Evolutionary conservation across 1,140 invertebrate genomes (phyloP), one percentile per base, ranked within the genome.

Genomic region (Coenobita brevimanus): DNA sequence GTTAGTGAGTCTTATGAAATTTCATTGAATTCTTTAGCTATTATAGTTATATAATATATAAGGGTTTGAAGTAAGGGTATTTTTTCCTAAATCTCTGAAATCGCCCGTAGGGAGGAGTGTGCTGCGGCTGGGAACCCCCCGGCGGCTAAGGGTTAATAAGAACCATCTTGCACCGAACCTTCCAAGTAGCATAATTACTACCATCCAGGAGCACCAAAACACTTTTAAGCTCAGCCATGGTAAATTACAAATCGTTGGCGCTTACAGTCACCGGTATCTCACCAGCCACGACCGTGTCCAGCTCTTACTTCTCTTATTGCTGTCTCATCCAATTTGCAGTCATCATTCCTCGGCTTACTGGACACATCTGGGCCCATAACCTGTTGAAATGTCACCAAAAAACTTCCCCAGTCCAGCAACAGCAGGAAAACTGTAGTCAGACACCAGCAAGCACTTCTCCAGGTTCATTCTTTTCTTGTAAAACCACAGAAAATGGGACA

Each of bases 111-210:
- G n/a, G n/a, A n/a, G n/a, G n/a, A n/a, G n/a, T n/a, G n/a, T n/a
- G n/a, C n/a, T n/a, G n/a, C n/a, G n/a, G n/a, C n/a, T n/a, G n/a
- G n/a, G n/a, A n/a, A n/a, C n/a, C 62, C 62, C 3, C 62, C n/a
- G 30, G 17, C 62, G 30, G n/a, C 64, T 57, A n/a, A n/a, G n/a
- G n/a, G n/a, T 84, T 84, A 27, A 84, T 84, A 10, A 84, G 67
- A 10, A 64, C 82, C 82, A 84, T 84, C 36, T 41, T 30, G 50
- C 36, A 46, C 36, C 76, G 27, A 24, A 84, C 67, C 64, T 84
- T 84, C 73, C 82, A 84, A 46, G 82, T 84, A 46, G 82, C 57
- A 73, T 84, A 84, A 80, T 84, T 84, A 30, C 43, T 36, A 33
- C 82, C 82, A 43, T 64, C 60, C 33, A 84, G 62, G 4, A 64